Percentiles rank a stretch among this genome's conserved stretches.
phyloP scores from a whole-genome alignment of 2,113 vertebrate genomes.

The Hoplias malabaricus region DNA sequence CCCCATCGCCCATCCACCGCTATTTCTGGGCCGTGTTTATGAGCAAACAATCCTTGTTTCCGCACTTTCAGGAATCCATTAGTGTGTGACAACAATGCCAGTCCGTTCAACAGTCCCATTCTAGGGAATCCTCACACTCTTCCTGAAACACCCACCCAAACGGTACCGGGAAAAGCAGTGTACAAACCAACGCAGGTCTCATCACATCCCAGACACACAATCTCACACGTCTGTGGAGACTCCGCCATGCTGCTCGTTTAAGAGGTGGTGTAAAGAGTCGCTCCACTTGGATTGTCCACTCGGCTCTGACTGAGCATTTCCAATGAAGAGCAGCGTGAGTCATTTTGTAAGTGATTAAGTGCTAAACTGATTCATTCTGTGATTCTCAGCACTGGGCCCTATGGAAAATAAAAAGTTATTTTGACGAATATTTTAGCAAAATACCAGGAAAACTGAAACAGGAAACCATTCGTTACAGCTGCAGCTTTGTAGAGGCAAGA shows the following conservation, averaged over 20 bases:
- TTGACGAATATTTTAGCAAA: not conserved
- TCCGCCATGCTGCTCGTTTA: not conserved
- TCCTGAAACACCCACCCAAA: not conserved
- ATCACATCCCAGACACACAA: not conserved
- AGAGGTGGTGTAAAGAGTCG: not conserved
- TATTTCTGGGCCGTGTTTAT: constrained; percentile 26
- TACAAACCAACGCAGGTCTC: no score
- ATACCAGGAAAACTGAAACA: not conserved
- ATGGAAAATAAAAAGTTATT: not conserved
- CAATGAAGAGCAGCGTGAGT: not conserved
- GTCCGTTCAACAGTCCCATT: not conserved
- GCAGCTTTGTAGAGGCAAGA: not conserved
- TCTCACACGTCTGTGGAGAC: not conserved
- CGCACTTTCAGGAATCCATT: constrained; percentile 20
- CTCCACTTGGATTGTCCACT: not conserved
- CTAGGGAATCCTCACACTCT: not conserved
- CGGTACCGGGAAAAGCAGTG: constrained; percentile 1
- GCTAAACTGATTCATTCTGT: not conserved
- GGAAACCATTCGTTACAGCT: not conserved
- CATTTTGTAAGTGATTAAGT: not conserved
- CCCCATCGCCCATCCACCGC: not conserved
- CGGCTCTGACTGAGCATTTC: not conserved
- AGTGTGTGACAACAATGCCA: constrained; percentile 11
- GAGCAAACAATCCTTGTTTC: constrained; percentile 18
- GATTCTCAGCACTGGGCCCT: no score